Conservation (phyloP, 1,140 invertebrate genomes). For the Brachionus asplanchnoidis region DNA sequence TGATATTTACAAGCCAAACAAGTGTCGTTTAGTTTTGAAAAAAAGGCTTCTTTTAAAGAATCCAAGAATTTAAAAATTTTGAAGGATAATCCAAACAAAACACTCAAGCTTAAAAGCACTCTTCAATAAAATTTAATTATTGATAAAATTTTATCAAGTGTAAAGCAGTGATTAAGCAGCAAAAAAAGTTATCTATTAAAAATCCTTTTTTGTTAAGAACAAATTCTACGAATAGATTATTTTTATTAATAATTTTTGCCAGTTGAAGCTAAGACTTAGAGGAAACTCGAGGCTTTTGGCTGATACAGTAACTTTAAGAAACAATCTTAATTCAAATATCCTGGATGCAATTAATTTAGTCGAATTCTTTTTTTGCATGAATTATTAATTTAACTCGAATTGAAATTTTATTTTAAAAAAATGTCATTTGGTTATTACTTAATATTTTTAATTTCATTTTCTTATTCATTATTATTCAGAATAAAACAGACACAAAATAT, state of each 20-base stretch:
- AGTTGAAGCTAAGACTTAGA: neutral
- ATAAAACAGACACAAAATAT: neutral
- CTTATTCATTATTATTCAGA: no score
- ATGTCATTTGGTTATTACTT: neutral
- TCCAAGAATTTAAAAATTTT: neutral
- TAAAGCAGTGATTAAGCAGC: neutral
- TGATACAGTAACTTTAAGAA: neutral
- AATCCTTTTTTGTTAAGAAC: neutral
- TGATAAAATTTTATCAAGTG: neutral
- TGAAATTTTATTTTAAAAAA: neutral
- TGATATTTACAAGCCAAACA: neutral
- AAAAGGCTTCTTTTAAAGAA: neutral
- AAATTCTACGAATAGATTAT: neutral
- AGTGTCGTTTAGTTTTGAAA: neutral
- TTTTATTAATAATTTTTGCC: neutral
- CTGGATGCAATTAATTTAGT: neutral
- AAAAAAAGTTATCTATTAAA: neutral
- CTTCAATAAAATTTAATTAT: neutral
- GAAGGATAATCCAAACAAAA: neutral
- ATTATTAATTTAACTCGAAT: neutral
- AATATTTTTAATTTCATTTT: no score
- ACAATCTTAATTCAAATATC: neutral
- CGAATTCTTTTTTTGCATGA: neutral
- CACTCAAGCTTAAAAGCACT: neutral
- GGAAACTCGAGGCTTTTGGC: neutral